Conservation (phyloP, 2,113 vertebrate species). For the Lagenorhynchus albirostris region DNA sequence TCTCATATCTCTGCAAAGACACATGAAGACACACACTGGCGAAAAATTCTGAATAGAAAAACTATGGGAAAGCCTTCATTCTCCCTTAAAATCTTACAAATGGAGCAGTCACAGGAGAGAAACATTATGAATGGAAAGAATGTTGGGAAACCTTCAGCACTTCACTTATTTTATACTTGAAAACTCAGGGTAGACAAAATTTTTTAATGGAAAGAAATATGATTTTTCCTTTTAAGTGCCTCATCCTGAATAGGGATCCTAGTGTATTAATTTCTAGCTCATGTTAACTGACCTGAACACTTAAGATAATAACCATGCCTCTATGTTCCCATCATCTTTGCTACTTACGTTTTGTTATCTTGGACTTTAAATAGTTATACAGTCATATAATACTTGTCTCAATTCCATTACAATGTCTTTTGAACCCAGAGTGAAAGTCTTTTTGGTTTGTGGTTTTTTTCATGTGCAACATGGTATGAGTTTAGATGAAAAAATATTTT, state of each 20-base stretch:
- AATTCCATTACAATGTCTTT: background rate
- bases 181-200: background rate
- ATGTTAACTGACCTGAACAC: background rate
- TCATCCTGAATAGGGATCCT: background rate
- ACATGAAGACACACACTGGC: background rate
- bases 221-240: background rate
- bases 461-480: background rate
- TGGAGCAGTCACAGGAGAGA: background rate
- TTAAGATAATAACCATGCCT: background rate
- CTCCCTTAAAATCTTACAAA: background rate
- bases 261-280: background rate
- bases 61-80: constrained; percentile 28
- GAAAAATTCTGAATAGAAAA: background rate
- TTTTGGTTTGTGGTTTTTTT: background rate
- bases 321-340: background rate
- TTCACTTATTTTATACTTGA: background rate
- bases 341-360: background rate
- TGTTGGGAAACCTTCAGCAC: constrained; percentile 12
- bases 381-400: background rate
- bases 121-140: constrained; percentile 1
- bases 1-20: background rate
- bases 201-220: background rate
- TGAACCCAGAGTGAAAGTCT: background rate
- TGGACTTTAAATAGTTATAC: background rate
- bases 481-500: background rate